A percentile compares a stretch with the other conserved stretches of the same genome.
These are phyloP conservation scores for Periplaneta americana DNA, from an alignment of 1,140 invertebrate species.

Conservation along the genomic window DNA sequence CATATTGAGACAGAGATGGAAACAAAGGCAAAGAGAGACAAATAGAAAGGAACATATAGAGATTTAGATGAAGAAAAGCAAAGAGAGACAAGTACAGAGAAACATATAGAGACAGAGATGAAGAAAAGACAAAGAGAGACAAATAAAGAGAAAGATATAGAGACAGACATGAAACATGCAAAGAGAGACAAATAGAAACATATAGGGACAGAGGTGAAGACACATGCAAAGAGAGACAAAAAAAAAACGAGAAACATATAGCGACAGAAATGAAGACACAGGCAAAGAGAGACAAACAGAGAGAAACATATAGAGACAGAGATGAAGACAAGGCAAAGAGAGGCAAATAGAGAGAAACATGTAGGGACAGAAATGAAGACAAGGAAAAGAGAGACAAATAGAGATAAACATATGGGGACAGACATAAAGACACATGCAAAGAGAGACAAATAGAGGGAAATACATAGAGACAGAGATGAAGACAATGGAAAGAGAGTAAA, in stretches of 20 bases:
- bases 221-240: not conserved
- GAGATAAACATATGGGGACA: too few species aligned
- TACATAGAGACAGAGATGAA: not conserved
- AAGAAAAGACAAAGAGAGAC: not conserved
- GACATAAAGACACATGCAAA: not conserved
- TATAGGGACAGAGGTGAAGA: not conserved
- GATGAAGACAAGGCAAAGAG: too few species aligned
- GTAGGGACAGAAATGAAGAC: too few species aligned
- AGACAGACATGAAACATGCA: not conserved
- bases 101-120: not conserved
- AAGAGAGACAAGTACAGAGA: not conserved
- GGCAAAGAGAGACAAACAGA: not conserved
- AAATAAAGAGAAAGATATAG: not conserved
- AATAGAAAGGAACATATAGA: not conserved
- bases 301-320: not conserved
- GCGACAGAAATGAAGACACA: not conserved
- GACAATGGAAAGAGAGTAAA: not conserved
- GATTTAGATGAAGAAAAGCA: not conserved
- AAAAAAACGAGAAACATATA: not conserved
- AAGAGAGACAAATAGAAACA: not conserved
- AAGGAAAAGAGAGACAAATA: not conserved
- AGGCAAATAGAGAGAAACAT: not conserved
- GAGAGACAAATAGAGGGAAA: not conserved
- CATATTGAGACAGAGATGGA: not conserved
- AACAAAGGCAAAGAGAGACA: not conserved